A percentile compares a stretch with the other conserved stretches of the same genome.
These are phyloP conservation scores for Myopa testacea DNA, from an alignment of 2,888 invertebrate species.

Conservation along the genomic window DNA sequence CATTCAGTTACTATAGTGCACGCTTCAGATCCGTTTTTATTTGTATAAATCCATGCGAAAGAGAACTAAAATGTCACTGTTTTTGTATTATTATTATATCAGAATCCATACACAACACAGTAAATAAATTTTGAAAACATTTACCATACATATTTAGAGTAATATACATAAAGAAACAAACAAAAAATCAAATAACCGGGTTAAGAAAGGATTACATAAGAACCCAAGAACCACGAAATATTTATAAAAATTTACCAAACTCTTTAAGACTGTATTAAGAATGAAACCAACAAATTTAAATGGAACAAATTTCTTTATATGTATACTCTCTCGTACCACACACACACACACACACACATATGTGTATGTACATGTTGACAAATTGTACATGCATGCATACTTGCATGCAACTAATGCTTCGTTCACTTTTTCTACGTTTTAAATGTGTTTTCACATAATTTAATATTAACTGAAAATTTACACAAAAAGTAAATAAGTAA, in stretches of 20 bases:
- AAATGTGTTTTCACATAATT: conserved; percentile 10
- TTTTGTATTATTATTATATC: not conserved
- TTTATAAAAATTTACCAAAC: conserved; percentile 11
- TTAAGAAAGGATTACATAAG: not conserved
- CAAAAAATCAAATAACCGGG: conserved; percentile 11
- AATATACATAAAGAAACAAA: not conserved
- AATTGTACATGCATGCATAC: not conserved
- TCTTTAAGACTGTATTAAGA: conserved; percentile 36
- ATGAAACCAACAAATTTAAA: conserved; percentile 20
- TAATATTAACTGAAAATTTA: conserved; percentile 16
- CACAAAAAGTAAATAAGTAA: not conserved
- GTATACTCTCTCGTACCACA: not conserved
- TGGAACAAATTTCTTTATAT: conserved; percentile 31
- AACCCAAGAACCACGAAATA: conserved; percentile 4
- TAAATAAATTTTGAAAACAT: conserved; percentile 22
- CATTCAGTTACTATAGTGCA: not conserved
- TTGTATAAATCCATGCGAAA: not conserved
- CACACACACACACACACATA: not conserved
- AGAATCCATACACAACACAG: conserved; percentile 1
- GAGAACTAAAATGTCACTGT: not conserved
- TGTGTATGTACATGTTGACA: not conserved
- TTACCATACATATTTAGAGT: conserved; percentile 18
- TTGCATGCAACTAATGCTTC: not conserved
- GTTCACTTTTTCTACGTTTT: not conserved
- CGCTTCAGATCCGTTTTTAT: not conserved